These are phyloP conservation scores for Melanotaenia nigrans DNA, from an alignment of 2,797 vertebrate genomes.

Conservation along the genomic window DNA sequence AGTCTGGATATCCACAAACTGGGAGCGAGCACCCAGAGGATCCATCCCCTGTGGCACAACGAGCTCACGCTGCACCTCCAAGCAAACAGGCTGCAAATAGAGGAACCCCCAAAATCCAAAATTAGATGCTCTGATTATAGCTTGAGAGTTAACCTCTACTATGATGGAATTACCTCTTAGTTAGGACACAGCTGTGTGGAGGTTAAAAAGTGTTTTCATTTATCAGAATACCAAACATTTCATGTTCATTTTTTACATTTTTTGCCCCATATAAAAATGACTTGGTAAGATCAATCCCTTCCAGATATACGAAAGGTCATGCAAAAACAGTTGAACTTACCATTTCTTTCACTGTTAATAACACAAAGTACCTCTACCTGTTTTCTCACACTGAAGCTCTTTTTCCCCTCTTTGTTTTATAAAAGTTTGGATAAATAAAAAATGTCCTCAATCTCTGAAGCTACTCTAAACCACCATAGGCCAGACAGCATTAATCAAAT, in stretches of 20 bases:
- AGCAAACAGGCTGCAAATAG: constrained; percentile 17
- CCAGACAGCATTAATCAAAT: neutral
- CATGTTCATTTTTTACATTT: neutral
- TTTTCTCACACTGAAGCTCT: too few species aligned
- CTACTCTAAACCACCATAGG: neutral
- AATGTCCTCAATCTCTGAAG: too few species aligned
- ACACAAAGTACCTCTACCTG: too few species aligned
- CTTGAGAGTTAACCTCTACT: neutral
- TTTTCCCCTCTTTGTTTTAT: too few species aligned
- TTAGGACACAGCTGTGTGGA: neutral
- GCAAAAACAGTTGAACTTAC: neutral
- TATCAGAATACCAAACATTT: neutral
- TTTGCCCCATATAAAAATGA: neutral
- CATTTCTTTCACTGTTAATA: neutral
- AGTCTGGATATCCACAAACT: constrained; percentile 90
- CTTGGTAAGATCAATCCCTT: neutral
- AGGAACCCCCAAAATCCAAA: neutral
- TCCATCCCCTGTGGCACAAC: constrained; percentile 85
- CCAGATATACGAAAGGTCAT: neutral
- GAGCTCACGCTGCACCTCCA: constrained; percentile 21
- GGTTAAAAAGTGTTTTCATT: neutral
- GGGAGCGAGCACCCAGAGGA: constrained; percentile 96
- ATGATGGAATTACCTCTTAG: neutral
- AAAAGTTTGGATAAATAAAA: too few species aligned
- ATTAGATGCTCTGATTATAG: neutral